Evolutionary conservation across 2,113 vertebrate species (phyloP), one percentile per base, ranked within the genome.

Genomic region (Trachemys scripta): DNA sequence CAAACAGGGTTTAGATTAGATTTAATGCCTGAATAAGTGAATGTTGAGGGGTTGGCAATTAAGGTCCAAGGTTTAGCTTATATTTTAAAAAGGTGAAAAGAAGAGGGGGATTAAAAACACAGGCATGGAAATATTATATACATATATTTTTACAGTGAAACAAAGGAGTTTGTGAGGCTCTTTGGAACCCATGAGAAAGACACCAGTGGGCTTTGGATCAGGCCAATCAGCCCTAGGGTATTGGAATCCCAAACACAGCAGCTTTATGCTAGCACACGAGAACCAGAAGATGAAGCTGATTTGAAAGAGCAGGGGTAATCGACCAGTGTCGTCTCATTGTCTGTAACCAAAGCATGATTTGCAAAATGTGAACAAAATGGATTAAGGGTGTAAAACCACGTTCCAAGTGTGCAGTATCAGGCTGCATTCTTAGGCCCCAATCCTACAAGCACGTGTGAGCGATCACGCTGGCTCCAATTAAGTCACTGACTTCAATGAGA

Each of bases 291-390:
- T 29, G 22, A 78, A 80, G 20, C 24, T 90, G 96, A 53, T 72
- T 42, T 17, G 17, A 20, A 82, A 79, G 19, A 56, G 80, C 85
- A 93, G 88, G 59, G 62, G 83, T 72, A 57, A 5, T 5, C 0
- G 1, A 4, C 25, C 1, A 0, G 45, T 20, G 35, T 50, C 1
- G 14, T 80, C 78, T 16, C 22, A 17, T 24, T 42, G 54, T 27
- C 78, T 16, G 45, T 12, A 24, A 24, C 8, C 24, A 35, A 72
- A 5, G 20, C 17, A 20, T 4, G 25, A 35, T 87, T 75, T 85
- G 24, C 27, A 80, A 42, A 54, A 84, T 35, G 72, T 81, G 10
- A 16, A n/a, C 25, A 22, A 80, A 88, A 56, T 13, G 9, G 10
- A 90, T 49, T 47, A 54, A 56, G 69, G 47, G 29, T 38, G 13